Base-by-base conservation (phyloP, 2,797 vertebrate species). In the Avahi laniger region DNA sequence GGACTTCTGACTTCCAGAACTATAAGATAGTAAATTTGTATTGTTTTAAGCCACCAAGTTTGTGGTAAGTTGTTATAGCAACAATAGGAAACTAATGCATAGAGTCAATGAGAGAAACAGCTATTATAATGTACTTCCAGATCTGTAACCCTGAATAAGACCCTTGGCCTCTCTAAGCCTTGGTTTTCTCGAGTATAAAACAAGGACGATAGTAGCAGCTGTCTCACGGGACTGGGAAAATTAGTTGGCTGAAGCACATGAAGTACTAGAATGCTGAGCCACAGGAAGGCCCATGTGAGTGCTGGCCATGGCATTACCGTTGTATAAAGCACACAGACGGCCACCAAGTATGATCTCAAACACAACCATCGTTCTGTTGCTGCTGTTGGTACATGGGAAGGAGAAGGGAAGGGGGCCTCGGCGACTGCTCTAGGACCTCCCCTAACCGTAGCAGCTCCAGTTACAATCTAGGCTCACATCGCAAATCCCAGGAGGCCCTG, bases 1-100 rank as follows among this genome's bases (percentile, higher is more conserved):
- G 8, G 46, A 43, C 57, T 75, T 87, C 38, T 38, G 48, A 89
- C 33, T 48, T 80, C 52, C n/a, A 61, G 76, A 85, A 67, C 18
- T 3, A 1, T 69, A 75, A 83, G 59, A 86, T 33, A 57, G 43
- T 35, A 76, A 17, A 73, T n/a, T 5, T 52, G 59, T 48, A 24
- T 38, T 80, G 46, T 81, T 93, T 65, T 65, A 84, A 81, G 72
- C 33, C n/a, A 78, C 7, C 2, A 73, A 4, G 26, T 86, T 35
- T 82, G 67, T 76, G 88, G 38, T 26, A 81, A 92, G 76, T 52
- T 88, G n/a, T 72, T 72, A 57, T 4, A 89, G n/a, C 38, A 89
- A 70, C 5, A n/a, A 33, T 22, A 72, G 43, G 54, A 94, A 76
- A 61, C 10, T 72, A n/a, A 91, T 28, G 22, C 2, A 52, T 4